Base-by-base conservation (phyloP, 2,113 vertebrate species). In the Rostratula benghalensis region DNA sequence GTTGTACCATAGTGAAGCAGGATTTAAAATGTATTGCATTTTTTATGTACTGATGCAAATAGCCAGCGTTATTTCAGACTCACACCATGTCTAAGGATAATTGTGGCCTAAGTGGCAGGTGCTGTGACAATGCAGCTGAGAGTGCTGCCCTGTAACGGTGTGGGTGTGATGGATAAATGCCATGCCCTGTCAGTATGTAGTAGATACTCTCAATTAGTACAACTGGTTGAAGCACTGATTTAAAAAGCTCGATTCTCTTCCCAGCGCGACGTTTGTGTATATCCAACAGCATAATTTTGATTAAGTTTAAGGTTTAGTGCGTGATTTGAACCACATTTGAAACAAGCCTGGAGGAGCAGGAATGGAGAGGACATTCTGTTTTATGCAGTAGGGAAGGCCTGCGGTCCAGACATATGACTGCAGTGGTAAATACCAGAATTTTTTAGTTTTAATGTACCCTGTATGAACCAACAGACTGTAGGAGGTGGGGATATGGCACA, bases 11-110 rank as follows among this genome's bases (percentile, higher is more conserved):
- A 46, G 53, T 6, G 2, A 8, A n/a, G 71, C 0, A 0, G 37
- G 64, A 65, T 61, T 46, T 79, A 41, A 70, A 84, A 51, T 14
- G 5, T 28, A 9, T 39, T 1, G 0, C 0, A 0, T 39, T 84
- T 87, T 84, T 70, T 70, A 65, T 1, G 3, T 45, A 9, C 48
- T 56, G 80, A 37, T 77, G 28, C 12, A 70, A 74, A 56, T 33
- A 56, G 30, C 9, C 60, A 24, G 64, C 63, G 50, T 85, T n/a
- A 30, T 53, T 65, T 93, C 73, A 45, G 54, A 10, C 19, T 83
- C 28, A 5, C 11, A 13, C 7, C 2, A 1, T 46, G 64, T 77
- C 63, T 69, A 7, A 53, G 83, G 57, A 4, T 50, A 41, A 12
- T 33, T 63, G 41, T 51, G 68, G 18, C 48, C n/a, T 18, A 4